These are phyloP conservation scores for Drosophila subobscura DNA, from an alignment of 1,140 invertebrate species.

Conservation along the genomic window DNA sequence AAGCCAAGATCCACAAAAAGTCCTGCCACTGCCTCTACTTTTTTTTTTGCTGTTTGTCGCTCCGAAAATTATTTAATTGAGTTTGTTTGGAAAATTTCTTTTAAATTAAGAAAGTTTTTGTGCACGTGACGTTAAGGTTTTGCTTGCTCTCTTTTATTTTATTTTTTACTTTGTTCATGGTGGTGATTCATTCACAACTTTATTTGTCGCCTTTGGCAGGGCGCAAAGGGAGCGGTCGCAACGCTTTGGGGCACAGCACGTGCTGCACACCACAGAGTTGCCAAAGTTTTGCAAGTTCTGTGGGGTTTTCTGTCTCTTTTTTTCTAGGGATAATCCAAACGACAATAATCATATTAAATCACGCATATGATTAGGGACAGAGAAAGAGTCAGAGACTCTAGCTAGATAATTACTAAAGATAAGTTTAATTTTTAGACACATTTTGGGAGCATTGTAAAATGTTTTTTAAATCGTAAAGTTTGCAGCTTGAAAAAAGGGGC, in stretches of 20 bases:
- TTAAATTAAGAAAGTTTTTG: constrained; percentile 78
- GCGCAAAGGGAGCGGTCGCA: not conserved
- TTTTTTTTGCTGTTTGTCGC: constrained; percentile 33
- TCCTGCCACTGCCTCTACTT: constrained; percentile 47
- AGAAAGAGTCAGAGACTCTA: not conserved
- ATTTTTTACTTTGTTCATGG: constrained; percentile 11
- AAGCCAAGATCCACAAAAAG: constrained; percentile 15
- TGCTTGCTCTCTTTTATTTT: not conserved
- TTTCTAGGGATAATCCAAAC: constrained; percentile 45
- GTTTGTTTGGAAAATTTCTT: constrained; percentile 81
- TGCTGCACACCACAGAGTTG: constrained; percentile 46
- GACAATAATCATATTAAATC: constrained; percentile 63
- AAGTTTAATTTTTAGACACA: too few relatives aligned
- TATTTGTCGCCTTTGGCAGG: constrained; percentile 34
- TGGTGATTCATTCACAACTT: constrained; percentile 47
- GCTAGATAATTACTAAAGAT: too few relatives aligned
- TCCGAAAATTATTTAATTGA: constrained; percentile 80
- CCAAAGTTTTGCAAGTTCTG: constrained; percentile 41
- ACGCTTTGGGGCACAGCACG: constrained; percentile 44
- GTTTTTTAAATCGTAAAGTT: too few relatives aligned
- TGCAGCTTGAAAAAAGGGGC: too few relatives aligned
- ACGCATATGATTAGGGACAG: constrained; percentile 37
- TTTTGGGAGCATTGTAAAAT: too few relatives aligned
- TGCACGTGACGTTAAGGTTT: constrained; percentile 68
- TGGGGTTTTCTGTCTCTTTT: constrained; percentile 12